phyloP scores from a whole-genome alignment of 2,113 vertebrate species.

The Melanocharis versteri region DNA sequence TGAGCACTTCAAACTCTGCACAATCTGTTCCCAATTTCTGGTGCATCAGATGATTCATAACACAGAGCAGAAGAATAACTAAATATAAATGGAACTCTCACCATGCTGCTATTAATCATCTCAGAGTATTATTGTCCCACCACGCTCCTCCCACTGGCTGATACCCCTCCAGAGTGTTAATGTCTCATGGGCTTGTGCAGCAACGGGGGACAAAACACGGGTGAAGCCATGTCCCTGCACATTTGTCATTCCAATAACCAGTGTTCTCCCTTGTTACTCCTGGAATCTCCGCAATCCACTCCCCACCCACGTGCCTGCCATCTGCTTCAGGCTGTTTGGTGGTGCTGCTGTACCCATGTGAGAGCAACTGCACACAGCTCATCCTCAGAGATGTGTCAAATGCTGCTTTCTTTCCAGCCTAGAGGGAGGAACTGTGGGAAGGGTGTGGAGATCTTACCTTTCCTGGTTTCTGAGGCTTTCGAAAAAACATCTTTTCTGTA shows the following conservation, averaged over 20 bases:
- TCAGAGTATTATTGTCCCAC: not conserved
- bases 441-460: not conserved
- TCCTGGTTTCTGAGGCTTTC: not conserved
- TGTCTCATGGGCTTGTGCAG: not conserved
- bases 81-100: conserved; percentile 23
- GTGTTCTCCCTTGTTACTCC: not conserved
- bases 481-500: not conserved
- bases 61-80: not conserved
- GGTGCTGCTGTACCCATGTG: not conserved
- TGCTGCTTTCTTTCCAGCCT: not conserved
- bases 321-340: not conserved
- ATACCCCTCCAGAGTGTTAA: not conserved
- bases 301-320: not conserved
- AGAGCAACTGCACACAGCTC: conserved; percentile 5
- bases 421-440: not conserved
- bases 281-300: conserved; percentile 19
- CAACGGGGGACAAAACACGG: not conserved
- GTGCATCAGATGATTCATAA: conserved; percentile 35
- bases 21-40: not conserved
- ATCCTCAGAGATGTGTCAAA: not conserved
- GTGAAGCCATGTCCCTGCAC: rapidly evolving
- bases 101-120: conserved; percentile 8
- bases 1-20: not conserved
- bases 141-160: not conserved
- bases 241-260: not conserved